A percentile compares a stretch with the other conserved stretches of the same genome.
Evolutionary conservation across 1,140 invertebrate species (phyloP).

Genomic region (Aphelenchoides avenae): DNA sequence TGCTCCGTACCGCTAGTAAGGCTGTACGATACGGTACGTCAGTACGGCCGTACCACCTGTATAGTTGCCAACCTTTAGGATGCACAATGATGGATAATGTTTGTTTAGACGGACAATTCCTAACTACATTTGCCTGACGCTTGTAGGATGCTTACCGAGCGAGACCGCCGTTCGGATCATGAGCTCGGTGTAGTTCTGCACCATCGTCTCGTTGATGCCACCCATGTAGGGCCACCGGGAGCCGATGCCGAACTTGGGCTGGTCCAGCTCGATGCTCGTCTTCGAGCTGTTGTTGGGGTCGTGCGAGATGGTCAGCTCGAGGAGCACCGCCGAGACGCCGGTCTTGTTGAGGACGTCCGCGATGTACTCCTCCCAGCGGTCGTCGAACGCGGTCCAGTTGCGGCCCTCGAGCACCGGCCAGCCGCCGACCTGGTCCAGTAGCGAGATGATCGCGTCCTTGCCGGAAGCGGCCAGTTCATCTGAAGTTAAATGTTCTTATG

Average conservation of each 20-base stretch:
- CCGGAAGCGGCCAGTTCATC: slow-evolving; percentile 37
- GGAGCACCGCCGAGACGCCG: slow-evolving; percentile 81
- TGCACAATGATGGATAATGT: too few species aligned
- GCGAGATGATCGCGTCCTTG: slow-evolving; percentile 17
- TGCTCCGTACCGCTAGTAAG: too few species aligned
- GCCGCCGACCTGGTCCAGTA: slow-evolving; percentile 75
- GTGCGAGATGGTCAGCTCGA: slow-evolving; percentile 82
- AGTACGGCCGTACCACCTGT: too few species aligned
- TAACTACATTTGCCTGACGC: too few species aligned
- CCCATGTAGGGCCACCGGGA: slow-evolving; percentile 78
- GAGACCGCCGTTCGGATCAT: slow-evolving; percentile 75
- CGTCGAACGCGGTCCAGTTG: slow-evolving; percentile 68
- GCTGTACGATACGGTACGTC: too few species aligned
- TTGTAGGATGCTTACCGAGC: slow-evolving; percentile 66
- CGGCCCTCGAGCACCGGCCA: slow-evolving; percentile 81
- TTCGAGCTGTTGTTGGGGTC: slow-evolving; percentile 74
- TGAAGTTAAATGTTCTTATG: slow-evolving; percentile 15
- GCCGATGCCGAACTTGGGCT: slow-evolving; percentile 69
- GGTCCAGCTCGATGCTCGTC: slow-evolving; percentile 68
- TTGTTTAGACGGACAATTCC: too few species aligned
- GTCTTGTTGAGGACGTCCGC: slow-evolving; percentile 69
- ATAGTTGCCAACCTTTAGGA: too few species aligned
- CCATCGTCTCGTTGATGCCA: slow-evolving; percentile 60
- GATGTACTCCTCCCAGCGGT: slow-evolving; percentile 74
- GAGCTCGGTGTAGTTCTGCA: slow-evolving; percentile 62